Evolutionary conservation across 2,888 invertebrate genomes (phyloP), one percentile per base, ranked within the genome.

Genomic region (Teinopalpus imperialis): DNA sequence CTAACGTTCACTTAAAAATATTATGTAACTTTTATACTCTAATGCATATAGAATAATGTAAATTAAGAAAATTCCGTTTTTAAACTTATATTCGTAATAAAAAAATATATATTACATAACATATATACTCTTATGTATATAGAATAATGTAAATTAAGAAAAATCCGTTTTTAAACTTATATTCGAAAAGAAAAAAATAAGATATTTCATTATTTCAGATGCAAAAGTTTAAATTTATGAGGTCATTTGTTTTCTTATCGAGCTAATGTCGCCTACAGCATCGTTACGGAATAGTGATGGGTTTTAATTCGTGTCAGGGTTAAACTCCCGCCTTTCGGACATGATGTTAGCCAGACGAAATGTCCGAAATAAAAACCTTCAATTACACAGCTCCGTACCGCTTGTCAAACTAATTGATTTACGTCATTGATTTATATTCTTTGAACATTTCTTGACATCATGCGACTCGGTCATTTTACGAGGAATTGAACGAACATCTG

Each of bases 401-500:
- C 47, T 34, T 39, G 59, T 58, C 59, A 51, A 50, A 36, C 48
- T 57, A 63, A 63, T 63, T 63, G 61, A 63, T 63, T 59, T 63
- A 63, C 58, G 61, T 57, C 59, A 48, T 56, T 54, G 54, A 59
- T 58, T 58, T 56, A 57, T 59, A 47, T 35, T 34, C 39, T 46
- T 32, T 21, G 14, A 24, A 46, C 26, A 29, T 36, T n/a, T 16
- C 21, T 7, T 27, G 41, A 40, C 43, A 32, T 37, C 26, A 18
- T n/a, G 34, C 29, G 43, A 35, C 43, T 13, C 24, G 14, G 14
- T 30, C 24, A 31, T 16, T 39, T 29, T 20, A 39, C 34, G 34
- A 39, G 43, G 48, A 48, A 48, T n/a, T 23, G 39, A 26, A 12
- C 13, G 9, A 13, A 32, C 31, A 18, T 3, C n/a, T n/a, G n/a